These are phyloP conservation scores for Penaeus monodon DNA, from an alignment of 2,888 invertebrate species.

Conservation along the genomic window DNA sequence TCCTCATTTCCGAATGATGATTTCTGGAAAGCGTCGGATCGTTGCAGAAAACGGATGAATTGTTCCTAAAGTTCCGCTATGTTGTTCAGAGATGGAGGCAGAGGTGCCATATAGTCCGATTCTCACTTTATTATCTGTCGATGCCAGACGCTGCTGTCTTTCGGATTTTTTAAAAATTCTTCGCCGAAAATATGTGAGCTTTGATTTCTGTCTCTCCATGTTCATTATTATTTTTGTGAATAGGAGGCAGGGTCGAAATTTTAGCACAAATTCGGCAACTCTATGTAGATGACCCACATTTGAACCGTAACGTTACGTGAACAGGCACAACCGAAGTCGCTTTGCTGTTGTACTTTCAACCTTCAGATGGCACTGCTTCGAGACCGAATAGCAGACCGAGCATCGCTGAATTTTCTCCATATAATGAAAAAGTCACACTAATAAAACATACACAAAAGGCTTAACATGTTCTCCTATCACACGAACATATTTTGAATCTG, in stretches of 20 bases:
- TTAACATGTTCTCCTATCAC: too few species aligned
- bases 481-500: too few species aligned
- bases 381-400: too few species aligned
- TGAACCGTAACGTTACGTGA: constrained; percentile 25
- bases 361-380: neutral
- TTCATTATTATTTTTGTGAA: neutral
- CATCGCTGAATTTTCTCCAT: too few species aligned
- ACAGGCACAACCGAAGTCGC: neutral
- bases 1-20: constrained; percentile 7
- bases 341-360: neutral
- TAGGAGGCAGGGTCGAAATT: too few species aligned
- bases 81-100: neutral
- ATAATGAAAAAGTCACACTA: too few species aligned
- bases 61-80: constrained; percentile 14
- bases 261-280: neutral
- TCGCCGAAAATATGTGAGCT: neutral
- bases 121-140: neutral
- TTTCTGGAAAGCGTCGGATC: constrained; percentile 1
- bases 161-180: neutral
- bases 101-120: neutral
- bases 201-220: neutral
- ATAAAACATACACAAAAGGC: too few species aligned
- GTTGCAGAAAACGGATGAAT: constrained; percentile 1
- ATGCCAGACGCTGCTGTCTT: neutral
- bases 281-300: constrained; percentile 29